phyloP scores from a whole-genome alignment of 2,113 vertebrate genomes.

The Opisthocomus hoazin region DNA sequence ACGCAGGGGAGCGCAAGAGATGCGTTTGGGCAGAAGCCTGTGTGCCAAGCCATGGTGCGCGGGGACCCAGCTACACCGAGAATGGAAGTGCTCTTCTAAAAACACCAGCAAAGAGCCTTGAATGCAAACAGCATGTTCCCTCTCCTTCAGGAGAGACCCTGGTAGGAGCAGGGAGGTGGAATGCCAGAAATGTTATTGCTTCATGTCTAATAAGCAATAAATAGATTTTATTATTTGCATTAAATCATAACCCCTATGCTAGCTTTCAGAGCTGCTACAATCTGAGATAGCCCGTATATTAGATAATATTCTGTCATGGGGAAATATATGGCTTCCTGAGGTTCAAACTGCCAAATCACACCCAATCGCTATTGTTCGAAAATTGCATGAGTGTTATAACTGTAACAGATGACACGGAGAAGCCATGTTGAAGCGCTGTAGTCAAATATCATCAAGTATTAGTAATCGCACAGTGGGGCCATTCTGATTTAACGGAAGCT shows the following conservation, averaged over 20 bases:
- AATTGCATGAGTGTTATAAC: neutral
- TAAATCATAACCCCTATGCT: neutral
- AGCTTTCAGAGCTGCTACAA: neutral
- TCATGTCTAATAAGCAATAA: slow-evolving; percentile 15
- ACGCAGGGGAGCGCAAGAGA: neutral
- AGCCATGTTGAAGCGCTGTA: neutral
- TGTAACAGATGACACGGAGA: neutral
- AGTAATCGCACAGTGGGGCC: neutral
- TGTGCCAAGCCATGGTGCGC: fast-evolving
- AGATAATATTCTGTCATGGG: neutral
- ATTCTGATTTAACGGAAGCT: neutral
- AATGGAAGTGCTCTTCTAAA: neutral
- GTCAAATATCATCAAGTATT: neutral
- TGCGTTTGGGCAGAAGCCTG: neutral
- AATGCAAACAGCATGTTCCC: neutral
- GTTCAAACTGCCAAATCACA: slow-evolving; percentile 7
- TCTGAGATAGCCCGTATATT: neutral
- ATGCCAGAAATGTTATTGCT: neutral
- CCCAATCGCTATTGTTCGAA: neutral
- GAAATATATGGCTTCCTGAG: slow-evolving; percentile 13
- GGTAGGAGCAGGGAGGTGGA: neutral
- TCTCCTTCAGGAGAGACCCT: neutral
- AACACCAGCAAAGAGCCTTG: neutral
- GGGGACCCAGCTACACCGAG: neutral
- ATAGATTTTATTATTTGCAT: slow-evolving; percentile 14